Evolutionary conservation across 2,888 invertebrate species (phyloP).

Genomic region (Melanophora roralis): DNA sequence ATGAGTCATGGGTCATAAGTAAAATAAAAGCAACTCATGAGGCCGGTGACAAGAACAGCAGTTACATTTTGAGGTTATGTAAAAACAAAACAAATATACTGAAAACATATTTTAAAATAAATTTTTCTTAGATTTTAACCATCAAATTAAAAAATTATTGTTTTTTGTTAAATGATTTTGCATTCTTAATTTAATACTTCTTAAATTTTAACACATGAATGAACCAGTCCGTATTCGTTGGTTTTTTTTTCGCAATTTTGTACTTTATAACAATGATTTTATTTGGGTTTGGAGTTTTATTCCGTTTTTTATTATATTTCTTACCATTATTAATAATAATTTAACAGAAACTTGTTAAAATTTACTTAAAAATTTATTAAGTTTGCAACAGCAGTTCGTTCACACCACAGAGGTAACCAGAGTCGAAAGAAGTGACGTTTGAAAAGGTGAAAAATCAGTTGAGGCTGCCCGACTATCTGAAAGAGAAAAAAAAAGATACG

Average conservation of each 20-base stretch:
- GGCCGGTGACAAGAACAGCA: slow-evolving; percentile 46
- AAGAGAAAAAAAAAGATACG: too few species aligned
- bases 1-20: slow-evolving; percentile 45
- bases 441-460: too few species aligned
- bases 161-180: not conserved
- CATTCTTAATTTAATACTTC: not conserved
- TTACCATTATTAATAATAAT: slow-evolving; percentile 71
- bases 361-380: slow-evolving; percentile 53
- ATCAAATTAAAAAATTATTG: too few species aligned
- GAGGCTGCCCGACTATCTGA: too few species aligned
- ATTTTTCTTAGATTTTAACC: too few species aligned
- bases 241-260: not conserved
- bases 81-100: not conserved
- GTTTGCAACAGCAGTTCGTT: slow-evolving; percentile 67
- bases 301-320: slow-evolving; percentile 64
- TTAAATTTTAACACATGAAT: not conserved
- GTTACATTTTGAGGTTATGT: slow-evolving; percentile 65
- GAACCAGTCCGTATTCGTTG: slow-evolving; percentile 22
- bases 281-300: not conserved
- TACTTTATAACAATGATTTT: not conserved
- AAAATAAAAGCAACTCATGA: slow-evolving; percentile 65
- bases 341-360: not conserved
- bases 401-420: too few species aligned
- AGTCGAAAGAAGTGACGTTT: too few species aligned
- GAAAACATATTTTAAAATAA: not conserved